Conservation (phyloP, 1,140 invertebrate species). For the Drosophila melanica region DNA sequence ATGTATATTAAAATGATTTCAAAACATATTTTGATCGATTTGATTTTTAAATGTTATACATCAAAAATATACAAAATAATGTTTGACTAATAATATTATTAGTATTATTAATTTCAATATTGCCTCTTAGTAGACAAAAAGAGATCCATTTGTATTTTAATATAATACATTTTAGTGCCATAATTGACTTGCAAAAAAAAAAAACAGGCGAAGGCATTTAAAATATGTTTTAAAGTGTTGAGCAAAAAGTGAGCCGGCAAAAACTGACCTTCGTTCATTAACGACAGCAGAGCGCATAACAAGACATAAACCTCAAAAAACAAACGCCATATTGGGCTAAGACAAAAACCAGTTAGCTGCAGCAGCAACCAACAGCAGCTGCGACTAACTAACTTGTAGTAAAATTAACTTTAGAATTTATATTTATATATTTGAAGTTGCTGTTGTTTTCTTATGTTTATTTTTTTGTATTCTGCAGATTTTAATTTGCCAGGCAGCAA, state of each 20-base stretch:
- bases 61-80: background rate
- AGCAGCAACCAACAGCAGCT: constrained; percentile 35
- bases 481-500: constrained; percentile 22
- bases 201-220: background rate
- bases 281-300: constrained; percentile 69
- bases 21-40: no score
- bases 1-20: no score
- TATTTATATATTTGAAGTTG: constrained; percentile 7
- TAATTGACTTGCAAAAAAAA: no score
- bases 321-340: constrained; percentile 61
- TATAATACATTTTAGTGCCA: no score
- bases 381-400: constrained; percentile 70
- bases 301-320: constrained; percentile 71
- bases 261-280: constrained; percentile 78
- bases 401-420: constrained; percentile 71
- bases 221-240: background rate
- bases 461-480: constrained; percentile 40
- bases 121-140: no score
- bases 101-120: no score
- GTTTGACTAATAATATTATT: background rate
- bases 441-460: constrained; percentile 44
- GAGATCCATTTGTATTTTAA: no score
- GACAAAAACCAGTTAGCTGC: constrained; percentile 73
- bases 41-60: no score
- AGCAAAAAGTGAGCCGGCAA: constrained; percentile 46